A percentile compares a stretch with the other conserved stretches of the same genome.
Conservation (phyloP, 2,113 vertebrate species). For the Gila orcuttii region DNA sequence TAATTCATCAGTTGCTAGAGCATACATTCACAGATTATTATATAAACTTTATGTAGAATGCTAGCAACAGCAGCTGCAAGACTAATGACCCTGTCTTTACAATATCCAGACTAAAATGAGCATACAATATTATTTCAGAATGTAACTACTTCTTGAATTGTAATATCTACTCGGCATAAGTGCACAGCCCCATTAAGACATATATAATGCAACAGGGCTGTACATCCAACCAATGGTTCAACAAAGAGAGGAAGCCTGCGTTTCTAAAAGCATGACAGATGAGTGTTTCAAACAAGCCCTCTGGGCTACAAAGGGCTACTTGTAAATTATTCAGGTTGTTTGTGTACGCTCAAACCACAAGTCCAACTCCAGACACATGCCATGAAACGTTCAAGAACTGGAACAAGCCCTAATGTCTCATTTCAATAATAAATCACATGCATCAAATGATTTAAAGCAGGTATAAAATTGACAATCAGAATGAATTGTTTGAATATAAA, state of each 20-base stretch:
- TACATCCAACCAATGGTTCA: background rate
- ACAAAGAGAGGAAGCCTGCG: background rate
- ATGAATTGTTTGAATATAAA: background rate
- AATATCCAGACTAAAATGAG: background rate
- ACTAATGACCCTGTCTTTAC: conserved; percentile 4
- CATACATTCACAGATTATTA: background rate
- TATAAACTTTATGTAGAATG: background rate
- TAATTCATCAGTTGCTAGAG: background rate
- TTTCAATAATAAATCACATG: background rate
- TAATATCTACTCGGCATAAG: background rate
- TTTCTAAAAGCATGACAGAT: conserved; percentile 53
- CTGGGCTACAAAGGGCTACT: conserved; percentile 42
- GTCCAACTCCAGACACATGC: background rate
- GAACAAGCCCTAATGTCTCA: background rate
- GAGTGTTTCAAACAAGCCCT: conserved; percentile 52
- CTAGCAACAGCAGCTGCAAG: background rate
- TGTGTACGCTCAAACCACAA: conserved; percentile 41
- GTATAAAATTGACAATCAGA: background rate
- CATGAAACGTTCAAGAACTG: background rate
- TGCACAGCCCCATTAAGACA: conserved; percentile 18
- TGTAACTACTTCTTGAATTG: background rate
- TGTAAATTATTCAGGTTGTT: conserved; percentile 55
- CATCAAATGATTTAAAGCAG: background rate
- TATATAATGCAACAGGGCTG: conserved; percentile 23
- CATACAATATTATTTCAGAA: background rate